Evolutionary conservation across 2,797 vertebrate genomes (phyloP), one percentile per base, ranked within the genome.

Genomic region (Austrolebias charrua): DNA sequence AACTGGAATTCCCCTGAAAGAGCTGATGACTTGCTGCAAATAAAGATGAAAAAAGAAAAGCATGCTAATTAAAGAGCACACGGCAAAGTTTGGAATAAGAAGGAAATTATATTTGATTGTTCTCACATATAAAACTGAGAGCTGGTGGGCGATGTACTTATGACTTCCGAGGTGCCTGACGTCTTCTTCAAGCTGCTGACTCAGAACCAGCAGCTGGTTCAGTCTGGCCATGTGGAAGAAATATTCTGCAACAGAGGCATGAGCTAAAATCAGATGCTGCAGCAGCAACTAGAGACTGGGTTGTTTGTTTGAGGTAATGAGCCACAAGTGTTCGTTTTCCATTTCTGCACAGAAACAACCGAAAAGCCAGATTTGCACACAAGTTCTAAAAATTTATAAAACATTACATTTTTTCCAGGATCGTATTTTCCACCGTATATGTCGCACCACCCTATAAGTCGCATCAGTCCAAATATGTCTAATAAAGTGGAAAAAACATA

Each of bases 141-240:
- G 89, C 88, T 95, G 93, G 86, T 95, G 93, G 61, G 94, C 90
- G 24, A 94, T 90, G 80, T 95, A 95, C 81, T 94, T 94, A 76
- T 95, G 93, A 81, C 93, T 95, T 45, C 93, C 93, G 18, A 95
- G 88, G 73, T 94, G 92, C 53, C 86, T 84, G 74, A 93, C 87
- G 38, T 95, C 93, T 67, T 94, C 93, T 49, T 94, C 92, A 28
- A 95, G 82, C 78, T 94, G 93, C 47, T 94, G 93, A 84, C 92
- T 94, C 60, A 95, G 88, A 59, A 93, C 92, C 71, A 93, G 79
- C 38, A 95, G 87, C 83, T 95, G 94, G 86, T 95, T 95, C 69
- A 95, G 81, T 88, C 79, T 94, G 76, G 90, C 88, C 45, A 94
- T 80, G 76, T 94, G 91, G 73, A 89, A 83, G 75, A 90, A 93